These are phyloP conservation scores for Peromyscus attwateri DNA, from an alignment of 2,797 vertebrate genomes.

Conservation along the genomic window DNA sequence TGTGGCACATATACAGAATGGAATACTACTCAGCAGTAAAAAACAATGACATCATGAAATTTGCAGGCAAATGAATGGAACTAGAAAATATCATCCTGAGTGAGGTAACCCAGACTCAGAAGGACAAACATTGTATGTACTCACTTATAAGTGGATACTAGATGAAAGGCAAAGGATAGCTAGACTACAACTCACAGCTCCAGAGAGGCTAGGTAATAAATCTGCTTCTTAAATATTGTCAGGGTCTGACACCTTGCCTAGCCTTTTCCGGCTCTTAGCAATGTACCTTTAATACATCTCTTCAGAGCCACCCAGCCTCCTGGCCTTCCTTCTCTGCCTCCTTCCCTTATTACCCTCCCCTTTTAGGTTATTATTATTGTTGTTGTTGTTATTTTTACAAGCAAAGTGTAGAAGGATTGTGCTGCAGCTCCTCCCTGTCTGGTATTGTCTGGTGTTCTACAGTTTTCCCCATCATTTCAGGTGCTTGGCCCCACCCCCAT, in stretches of 20 bases:
- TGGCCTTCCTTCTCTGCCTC: background rate
- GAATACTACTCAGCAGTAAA: no score
- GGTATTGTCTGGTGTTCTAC: background rate
- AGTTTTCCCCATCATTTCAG: rapidly evolving
- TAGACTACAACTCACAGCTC: no score
- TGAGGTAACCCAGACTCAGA: no score
- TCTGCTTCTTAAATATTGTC: background rate
- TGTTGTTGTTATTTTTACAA: background rate
- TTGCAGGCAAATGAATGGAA: no score
- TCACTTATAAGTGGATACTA: no score
- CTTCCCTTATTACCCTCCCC: background rate
- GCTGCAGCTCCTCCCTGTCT: background rate
- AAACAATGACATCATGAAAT: no score
- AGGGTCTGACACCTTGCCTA: background rate
- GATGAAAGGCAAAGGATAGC: no score
- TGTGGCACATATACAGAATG: no score
- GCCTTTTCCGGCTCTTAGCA: background rate
- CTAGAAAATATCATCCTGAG: no score
- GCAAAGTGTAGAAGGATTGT: background rate
- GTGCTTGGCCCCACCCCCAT: rapidly evolving
- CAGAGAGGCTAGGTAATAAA: background rate
- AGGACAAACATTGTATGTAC: no score
- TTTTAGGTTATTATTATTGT: background rate
- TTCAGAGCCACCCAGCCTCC: background rate
- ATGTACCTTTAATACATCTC: background rate